Conservation (phyloP, 2,797 vertebrate species). For the Muscicapa striata region DNA sequence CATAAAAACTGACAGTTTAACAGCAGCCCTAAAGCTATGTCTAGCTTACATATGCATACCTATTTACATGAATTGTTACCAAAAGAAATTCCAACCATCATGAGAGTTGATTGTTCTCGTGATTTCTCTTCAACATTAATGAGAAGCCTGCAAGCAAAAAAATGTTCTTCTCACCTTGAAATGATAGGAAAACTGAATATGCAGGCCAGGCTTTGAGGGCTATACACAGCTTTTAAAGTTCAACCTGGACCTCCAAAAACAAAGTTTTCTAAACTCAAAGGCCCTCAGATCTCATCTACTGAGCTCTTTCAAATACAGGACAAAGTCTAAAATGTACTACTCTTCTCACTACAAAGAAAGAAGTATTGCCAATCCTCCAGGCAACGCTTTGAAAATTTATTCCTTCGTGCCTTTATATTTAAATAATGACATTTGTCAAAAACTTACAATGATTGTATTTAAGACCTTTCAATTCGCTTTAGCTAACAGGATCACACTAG, state of each 20-base stretch:
- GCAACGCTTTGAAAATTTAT: slow-evolving; percentile 34
- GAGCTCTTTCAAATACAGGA: slow-evolving; percentile 14
- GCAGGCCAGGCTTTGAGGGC: not conserved
- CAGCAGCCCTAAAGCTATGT: slow-evolving; percentile 20
- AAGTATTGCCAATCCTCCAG: slow-evolving; percentile 6
- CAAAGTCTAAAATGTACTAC: not conserved
- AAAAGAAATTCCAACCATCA: slow-evolving; percentile 28
- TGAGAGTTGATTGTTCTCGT: not conserved
- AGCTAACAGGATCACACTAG: not conserved
- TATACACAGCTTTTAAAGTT: not conserved
- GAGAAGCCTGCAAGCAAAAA: slow-evolving; percentile 8
- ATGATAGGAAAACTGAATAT: not conserved
- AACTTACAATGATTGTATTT: not conserved
- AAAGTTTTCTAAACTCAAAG: slow-evolving; percentile 20
- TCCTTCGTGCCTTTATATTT: not conserved
- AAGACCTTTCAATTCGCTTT: not conserved
- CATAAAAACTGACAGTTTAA: not conserved
- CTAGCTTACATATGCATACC: not conserved
- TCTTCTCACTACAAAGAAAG: slow-evolving; percentile 14
- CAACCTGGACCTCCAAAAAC: not conserved
- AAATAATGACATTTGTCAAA: slow-evolving; percentile 36
- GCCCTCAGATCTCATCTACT: slow-evolving; percentile 12
- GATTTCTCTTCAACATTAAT: slow-evolving; percentile 27
- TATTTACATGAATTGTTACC: slow-evolving; percentile 6
- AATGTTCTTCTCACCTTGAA: slow-evolving; percentile 42